Evolutionary conservation across 2,797 vertebrate genomes (phyloP).

Genomic region (Cossypha niveicapilla): DNA sequence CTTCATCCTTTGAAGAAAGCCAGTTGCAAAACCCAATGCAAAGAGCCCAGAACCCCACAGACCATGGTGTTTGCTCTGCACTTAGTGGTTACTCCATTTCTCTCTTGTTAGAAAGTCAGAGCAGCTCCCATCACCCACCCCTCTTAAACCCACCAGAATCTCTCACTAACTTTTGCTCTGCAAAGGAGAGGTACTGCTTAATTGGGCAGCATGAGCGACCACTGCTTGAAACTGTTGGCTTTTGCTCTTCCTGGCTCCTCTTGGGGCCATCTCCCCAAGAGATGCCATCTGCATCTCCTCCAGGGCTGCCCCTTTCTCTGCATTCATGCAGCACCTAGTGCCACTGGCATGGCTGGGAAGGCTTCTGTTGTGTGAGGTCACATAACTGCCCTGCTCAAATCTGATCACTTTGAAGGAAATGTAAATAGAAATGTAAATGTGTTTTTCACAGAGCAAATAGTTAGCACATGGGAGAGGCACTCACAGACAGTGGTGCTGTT

Average conservation of each 20-base stretch:
- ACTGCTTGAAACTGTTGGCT: background rate
- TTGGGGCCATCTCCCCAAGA: background rate
- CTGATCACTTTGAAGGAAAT: background rate
- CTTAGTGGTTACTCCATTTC: background rate
- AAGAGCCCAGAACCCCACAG: background rate
- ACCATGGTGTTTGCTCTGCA: fast-evolving
- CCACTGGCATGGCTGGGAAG: fast-evolving
- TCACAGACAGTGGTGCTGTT: background rate
- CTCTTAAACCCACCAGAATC: background rate
- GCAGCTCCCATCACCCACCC: background rate
- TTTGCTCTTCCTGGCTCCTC: background rate
- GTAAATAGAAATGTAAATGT: background rate
- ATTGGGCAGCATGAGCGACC: background rate
- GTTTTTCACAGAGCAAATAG: background rate
- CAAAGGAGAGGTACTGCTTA: background rate
- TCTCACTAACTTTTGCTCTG: background rate
- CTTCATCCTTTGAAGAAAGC: background rate
- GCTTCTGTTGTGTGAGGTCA: background rate
- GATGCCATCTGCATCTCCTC: background rate
- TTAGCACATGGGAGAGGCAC: background rate
- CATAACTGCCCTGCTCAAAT: background rate
- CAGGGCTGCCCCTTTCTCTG: background rate
- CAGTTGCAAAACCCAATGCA: background rate
- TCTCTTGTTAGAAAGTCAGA: background rate
- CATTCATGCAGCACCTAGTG: background rate